Evolutionary conservation across 2,797 vertebrate genomes (phyloP).

Genomic region (Hippoglossus hippoglossus): DNA sequence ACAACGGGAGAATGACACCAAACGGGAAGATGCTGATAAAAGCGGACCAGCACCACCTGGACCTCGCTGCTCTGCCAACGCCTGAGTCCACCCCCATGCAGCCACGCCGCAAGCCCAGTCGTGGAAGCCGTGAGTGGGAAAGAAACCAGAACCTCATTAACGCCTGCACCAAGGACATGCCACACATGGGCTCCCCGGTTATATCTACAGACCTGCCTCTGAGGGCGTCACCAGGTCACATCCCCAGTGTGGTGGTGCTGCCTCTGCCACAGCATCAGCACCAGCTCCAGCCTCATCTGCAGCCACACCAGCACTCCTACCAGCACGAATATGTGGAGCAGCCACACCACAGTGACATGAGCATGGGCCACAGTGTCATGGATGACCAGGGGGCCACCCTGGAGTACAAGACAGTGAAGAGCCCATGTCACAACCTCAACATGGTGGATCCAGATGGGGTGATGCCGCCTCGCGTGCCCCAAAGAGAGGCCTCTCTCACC

Average conservation of each 20-base stretch:
- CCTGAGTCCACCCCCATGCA: slow-evolving; percentile 98
- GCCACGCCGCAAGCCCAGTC: slow-evolving; percentile 93
- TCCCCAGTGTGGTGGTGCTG: slow-evolving; percentile 95
- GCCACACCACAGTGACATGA: slow-evolving; percentile 89
- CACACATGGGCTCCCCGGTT: slow-evolving; percentile 90
- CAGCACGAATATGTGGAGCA: slow-evolving; percentile 98
- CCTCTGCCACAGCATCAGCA: slow-evolving; percentile 88
- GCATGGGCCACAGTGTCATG: slow-evolving; percentile 82
- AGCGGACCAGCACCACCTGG: slow-evolving; percentile 96
- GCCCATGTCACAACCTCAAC: slow-evolving; percentile 89
- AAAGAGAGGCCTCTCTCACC: slow-evolving; percentile 94
- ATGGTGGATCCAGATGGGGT: slow-evolving; percentile 89
- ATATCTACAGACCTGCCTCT: slow-evolving; percentile 95
- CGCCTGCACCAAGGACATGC: slow-evolving; percentile 96
- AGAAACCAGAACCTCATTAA: slow-evolving; percentile 98
- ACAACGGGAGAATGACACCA: slow-evolving; percentile 91
- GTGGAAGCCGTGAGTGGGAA: slow-evolving; percentile 97
- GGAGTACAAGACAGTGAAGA: slow-evolving; percentile 97
- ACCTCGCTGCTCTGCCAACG: slow-evolving; percentile 93
- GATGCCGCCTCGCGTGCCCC: slow-evolving; percentile 95
- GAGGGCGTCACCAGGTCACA: slow-evolving; percentile 95
- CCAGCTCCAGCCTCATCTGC: slow-evolving; percentile 84
- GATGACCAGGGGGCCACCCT: slow-evolving; percentile 95
- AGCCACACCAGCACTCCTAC: slow-evolving; percentile 92
- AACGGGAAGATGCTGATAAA: slow-evolving; percentile 95